Evolutionary conservation across 2,113 vertebrate species (phyloP).

Genomic region (Gymnorhina tibicen): DNA sequence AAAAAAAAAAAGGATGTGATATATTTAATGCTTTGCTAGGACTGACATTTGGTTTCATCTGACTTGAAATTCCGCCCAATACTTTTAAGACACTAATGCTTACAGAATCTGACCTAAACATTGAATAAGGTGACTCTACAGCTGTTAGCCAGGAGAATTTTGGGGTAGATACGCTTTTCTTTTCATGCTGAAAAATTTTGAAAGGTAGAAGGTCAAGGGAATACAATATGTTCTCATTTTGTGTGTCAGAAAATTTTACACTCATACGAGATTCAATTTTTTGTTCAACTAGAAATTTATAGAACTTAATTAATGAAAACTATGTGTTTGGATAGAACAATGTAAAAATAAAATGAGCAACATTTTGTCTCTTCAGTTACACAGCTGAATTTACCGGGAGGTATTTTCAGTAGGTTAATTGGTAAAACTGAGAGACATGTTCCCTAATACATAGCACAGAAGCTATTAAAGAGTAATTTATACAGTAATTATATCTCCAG

Average conservation of each 20-base stretch:
- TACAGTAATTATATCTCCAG: slow-evolving; percentile 41
- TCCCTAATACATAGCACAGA: slow-evolving; percentile 12
- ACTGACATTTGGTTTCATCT: background rate
- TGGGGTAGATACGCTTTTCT: background rate
- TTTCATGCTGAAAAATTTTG: background rate
- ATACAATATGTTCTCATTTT: background rate
- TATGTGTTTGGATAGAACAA: background rate
- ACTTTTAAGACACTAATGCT: background rate
- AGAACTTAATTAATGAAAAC: background rate
- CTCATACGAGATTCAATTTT: background rate
- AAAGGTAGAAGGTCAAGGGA: background rate
- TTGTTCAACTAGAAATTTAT: background rate
- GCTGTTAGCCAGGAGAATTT: background rate
- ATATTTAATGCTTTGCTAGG: background rate
- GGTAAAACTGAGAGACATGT: slow-evolving; percentile 6
- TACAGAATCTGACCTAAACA: background rate
- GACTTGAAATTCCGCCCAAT: background rate
- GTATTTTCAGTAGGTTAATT: slow-evolving; percentile 32
- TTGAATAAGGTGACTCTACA: background rate
- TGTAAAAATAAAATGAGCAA: background rate
- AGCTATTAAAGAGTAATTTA: slow-evolving; percentile 50
- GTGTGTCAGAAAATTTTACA: background rate
- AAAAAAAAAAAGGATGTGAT: background rate
- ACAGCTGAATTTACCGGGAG: background rate
- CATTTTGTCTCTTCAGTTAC: background rate